Percentiles rank a stretch among this genome's conserved stretches.
Evolutionary conservation across 2,888 invertebrate genomes (phyloP).

Genomic region (Smittia aterrima): DNA sequence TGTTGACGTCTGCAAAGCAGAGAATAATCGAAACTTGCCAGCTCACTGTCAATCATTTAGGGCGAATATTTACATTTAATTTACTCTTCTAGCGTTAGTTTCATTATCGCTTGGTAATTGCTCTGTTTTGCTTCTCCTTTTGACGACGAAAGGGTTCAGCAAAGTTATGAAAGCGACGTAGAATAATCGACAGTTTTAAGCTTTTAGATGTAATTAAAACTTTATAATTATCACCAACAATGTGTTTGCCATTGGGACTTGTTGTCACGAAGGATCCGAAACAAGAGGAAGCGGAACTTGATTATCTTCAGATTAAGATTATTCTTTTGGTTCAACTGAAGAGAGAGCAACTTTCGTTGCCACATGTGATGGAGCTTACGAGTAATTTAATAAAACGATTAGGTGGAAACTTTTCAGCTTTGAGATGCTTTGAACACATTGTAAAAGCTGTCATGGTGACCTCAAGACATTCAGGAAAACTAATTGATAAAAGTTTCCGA

Average conservation of each 20-base stretch:
- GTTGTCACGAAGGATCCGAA: not conserved
- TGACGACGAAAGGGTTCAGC: not conserved
- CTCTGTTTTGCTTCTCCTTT: not conserved
- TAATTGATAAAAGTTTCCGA: constrained; percentile 14
- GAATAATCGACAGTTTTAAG: constrained; percentile 12
- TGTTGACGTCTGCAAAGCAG: not conserved
- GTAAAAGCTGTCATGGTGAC: not conserved
- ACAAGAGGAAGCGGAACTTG: not conserved
- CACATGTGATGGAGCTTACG: not conserved
- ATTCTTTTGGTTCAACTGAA: not conserved
- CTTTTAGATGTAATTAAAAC: constrained; percentile 15
- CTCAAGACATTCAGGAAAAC: constrained; percentile 7
- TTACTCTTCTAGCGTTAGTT: not conserved
- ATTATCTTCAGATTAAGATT: not conserved
- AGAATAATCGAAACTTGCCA: not conserved
- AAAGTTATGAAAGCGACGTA: not conserved
- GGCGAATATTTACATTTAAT: constrained; percentile 20
- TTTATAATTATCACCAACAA: not conserved
- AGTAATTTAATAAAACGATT: not conserved
- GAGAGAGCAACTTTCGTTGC: not conserved
- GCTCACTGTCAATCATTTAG: not conserved
- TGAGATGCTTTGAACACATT: not conserved
- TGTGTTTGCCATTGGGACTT: not conserved
- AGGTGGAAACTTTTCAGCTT: not conserved
- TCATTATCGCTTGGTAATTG: not conserved